Evolutionary conservation across 2,113 vertebrate genomes (phyloP).

Genomic region (Symphodus melops): DNA sequence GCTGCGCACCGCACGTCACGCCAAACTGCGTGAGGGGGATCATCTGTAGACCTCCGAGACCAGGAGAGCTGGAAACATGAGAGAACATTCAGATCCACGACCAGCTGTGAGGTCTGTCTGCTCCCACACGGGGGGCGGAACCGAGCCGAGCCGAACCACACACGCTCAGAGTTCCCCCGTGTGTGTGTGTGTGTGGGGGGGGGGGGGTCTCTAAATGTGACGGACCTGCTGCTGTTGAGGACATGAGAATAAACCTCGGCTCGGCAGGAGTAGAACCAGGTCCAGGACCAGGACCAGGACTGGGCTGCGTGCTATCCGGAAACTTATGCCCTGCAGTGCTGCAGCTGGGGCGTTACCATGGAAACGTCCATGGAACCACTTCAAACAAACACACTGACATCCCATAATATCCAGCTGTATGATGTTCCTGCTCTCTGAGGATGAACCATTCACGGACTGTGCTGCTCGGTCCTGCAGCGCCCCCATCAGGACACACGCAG

Average conservation of each 20-base stretch:
- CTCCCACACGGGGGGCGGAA: slow-evolving; percentile 21
- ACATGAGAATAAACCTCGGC: neutral
- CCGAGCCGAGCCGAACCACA: neutral
- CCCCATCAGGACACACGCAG: too few species aligned
- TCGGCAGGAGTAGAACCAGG: neutral
- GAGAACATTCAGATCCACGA: too few species aligned
- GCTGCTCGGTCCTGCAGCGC: too few species aligned
- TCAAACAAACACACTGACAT: neutral
- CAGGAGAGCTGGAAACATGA: neutral
- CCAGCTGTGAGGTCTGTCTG: neutral
- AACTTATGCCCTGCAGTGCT: slow-evolving; percentile 22
- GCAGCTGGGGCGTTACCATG: slow-evolving; percentile 33
- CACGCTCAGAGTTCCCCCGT: neutral
- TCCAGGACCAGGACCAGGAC: neutral
- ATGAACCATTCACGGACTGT: too few species aligned
- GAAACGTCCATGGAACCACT: slow-evolving; percentile 5
- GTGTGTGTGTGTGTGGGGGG: neutral
- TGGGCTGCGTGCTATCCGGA: neutral
- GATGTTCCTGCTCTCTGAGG: too few species aligned
- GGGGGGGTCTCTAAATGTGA: neutral
- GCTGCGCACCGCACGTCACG: slow-evolving; percentile 2
- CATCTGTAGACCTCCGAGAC: neutral
- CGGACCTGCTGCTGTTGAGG: neutral
- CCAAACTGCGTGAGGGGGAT: slow-evolving; percentile 10
- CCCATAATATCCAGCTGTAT: too few species aligned